These are phyloP conservation scores for Heloderma charlesbogerti DNA, from an alignment of 2,113 vertebrate species.

Conservation along the genomic window DNA sequence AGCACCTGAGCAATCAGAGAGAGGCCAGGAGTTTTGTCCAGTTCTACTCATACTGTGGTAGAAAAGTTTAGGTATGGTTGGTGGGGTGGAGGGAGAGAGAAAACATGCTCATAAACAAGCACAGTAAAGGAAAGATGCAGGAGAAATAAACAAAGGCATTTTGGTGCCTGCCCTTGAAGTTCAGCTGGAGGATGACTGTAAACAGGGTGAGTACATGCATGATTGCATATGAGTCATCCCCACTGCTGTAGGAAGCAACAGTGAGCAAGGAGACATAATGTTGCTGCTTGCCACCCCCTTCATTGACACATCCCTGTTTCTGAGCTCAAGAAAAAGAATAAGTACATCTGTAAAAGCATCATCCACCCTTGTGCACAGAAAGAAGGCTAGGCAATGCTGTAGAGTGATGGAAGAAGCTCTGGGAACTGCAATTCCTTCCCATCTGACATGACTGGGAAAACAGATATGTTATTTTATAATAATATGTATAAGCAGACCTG, in stretches of 20 bases:
- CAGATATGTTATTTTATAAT: not conserved
- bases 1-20: rapidly evolving
- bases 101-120: not conserved
- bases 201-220: not conserved
- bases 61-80: not conserved
- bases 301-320: not conserved
- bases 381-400: not conserved
- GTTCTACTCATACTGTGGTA: not conserved
- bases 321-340: not conserved
- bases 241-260: not conserved
- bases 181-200: not conserved
- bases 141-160: not conserved
- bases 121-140: not conserved
- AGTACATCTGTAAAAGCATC: constrained; percentile 31
- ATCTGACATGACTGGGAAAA: not conserved
- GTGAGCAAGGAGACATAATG: rapidly evolving
- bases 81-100: not conserved
- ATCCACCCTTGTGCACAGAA: not conserved
- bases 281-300: constrained; percentile 20
- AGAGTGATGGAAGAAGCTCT: not conserved
- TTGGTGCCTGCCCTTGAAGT: constrained; percentile 12
- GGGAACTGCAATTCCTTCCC: not conserved
- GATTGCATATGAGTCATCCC: constrained; percentile 17
- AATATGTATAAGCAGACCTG: not conserved
- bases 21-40: not conserved